These are phyloP conservation scores for Musca domestica DNA, from an alignment of 1,140 invertebrate species.

Conservation along the genomic window DNA sequence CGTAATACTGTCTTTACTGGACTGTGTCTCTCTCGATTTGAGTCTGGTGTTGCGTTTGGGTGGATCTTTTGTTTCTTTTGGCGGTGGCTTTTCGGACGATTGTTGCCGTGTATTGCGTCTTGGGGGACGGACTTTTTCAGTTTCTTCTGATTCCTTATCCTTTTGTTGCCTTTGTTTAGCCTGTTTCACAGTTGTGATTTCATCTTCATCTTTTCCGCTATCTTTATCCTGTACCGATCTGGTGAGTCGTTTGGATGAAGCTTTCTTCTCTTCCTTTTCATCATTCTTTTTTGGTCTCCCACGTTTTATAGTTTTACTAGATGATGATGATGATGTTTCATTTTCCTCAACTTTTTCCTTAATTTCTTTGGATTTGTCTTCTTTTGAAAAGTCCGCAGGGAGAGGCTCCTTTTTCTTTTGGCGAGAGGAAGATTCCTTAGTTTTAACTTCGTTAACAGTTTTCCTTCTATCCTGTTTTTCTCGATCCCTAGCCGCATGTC, in stretches of 20 bases:
- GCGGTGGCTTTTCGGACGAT: background rate
- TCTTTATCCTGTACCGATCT: background rate
- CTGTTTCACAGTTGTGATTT: background rate
- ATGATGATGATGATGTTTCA: no score
- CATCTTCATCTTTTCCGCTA: background rate
- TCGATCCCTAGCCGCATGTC: background rate
- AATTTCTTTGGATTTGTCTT: no score
- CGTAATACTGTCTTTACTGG: background rate
- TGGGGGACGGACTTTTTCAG: background rate
- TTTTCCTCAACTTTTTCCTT: constrained; percentile 4
- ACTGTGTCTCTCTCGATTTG: background rate
- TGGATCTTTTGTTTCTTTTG: background rate
- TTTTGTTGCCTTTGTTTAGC: background rate
- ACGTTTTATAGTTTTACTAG: background rate
- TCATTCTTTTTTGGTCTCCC: background rate
- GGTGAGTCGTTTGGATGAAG: background rate
- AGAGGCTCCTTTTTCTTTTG: background rate
- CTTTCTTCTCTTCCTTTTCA: background rate
- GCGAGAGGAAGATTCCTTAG: background rate
- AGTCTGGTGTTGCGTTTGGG: constrained; percentile 13
- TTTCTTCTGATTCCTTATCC: background rate
- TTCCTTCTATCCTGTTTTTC: background rate
- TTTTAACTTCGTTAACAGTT: background rate
- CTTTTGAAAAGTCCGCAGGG: background rate
- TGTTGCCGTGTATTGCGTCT: no score